These are phyloP conservation scores for Petrocephalus zakoni DNA, from an alignment of 2,113 vertebrate genomes.

Conservation along the genomic window DNA sequence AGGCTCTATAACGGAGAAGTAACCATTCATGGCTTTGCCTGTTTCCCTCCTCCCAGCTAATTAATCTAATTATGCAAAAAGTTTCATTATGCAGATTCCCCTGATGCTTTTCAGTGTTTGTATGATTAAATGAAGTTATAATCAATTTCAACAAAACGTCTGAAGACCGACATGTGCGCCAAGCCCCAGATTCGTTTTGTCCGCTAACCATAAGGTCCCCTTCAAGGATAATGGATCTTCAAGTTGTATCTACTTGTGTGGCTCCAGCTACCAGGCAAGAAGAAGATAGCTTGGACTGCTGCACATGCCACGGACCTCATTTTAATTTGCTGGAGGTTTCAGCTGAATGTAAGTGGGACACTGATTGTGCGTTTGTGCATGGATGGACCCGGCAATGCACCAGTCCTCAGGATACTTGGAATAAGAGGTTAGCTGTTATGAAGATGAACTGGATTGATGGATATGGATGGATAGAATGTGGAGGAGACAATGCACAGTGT, in stretches of 20 bases:
- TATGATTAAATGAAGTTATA: constrained; percentile 1
- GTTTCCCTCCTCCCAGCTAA: not conserved
- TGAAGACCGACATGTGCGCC: not conserved
- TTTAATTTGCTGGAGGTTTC: not conserved
- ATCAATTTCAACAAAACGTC: not conserved
- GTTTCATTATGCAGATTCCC: not conserved
- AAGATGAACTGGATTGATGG: not conserved
- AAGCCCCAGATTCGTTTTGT: not conserved
- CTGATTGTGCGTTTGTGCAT: not conserved
- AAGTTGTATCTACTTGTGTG: not conserved
- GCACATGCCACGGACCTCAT: not conserved
- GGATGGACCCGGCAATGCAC: not conserved
- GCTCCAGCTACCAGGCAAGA: not conserved
- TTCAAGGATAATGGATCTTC: not conserved
- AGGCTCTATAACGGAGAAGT: not conserved
- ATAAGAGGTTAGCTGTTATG: not conserved
- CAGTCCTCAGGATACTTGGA: not conserved
- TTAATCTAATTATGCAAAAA: constrained; percentile 1
- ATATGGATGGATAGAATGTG: not conserved
- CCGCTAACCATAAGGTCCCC: not conserved
- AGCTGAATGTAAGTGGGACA: not conserved
- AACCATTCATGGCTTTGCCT: not conserved
- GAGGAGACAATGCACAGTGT: not conserved
- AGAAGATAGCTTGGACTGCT: not conserved
- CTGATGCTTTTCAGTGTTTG: not conserved